phyloP scores from a whole-genome alignment of 2,113 vertebrate genomes.

The Ctenodactylus gundi region DNA sequence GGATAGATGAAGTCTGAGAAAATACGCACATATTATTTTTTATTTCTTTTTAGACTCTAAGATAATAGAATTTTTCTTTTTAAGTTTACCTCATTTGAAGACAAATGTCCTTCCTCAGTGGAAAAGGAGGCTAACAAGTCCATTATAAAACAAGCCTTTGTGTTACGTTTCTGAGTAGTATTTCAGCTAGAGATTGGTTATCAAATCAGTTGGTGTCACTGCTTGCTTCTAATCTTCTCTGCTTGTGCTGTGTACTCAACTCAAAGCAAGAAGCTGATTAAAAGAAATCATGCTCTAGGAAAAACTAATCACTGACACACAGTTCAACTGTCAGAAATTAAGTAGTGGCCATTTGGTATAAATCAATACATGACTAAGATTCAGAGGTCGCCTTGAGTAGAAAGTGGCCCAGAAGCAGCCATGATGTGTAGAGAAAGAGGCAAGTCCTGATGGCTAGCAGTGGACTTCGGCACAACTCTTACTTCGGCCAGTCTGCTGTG shows the following conservation, averaged over 20 bases:
- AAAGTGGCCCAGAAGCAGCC: neutral
- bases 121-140: neutral
- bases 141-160: neutral
- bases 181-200: neutral
- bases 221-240: slow-evolving; percentile 33
- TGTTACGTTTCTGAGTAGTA: neutral
- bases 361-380: neutral
- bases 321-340: slow-evolving; percentile 6
- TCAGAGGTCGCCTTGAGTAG: neutral
- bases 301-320: neutral
- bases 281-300: neutral
- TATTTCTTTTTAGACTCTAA: slow-evolving; percentile 29
- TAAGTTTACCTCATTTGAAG: slow-evolving; percentile 3
- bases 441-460: too few species aligned
- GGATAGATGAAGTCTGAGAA: too few species aligned
- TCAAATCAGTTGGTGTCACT: slow-evolving; percentile 2
- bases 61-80: neutral
- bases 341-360: neutral
- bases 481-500: too few species aligned
- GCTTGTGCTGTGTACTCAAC: slow-evolving; percentile 29
- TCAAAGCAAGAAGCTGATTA: slow-evolving; percentile 39
- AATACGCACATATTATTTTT: neutral
- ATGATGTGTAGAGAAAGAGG: neutral
- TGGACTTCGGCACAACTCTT: too few species aligned
- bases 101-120: neutral